Evolutionary conservation across 37 sponge, comb jelly and placozoan species (phyloP), one percentile per base, ranked within the genome.

Genomic region (Geodia barretti): DNA sequence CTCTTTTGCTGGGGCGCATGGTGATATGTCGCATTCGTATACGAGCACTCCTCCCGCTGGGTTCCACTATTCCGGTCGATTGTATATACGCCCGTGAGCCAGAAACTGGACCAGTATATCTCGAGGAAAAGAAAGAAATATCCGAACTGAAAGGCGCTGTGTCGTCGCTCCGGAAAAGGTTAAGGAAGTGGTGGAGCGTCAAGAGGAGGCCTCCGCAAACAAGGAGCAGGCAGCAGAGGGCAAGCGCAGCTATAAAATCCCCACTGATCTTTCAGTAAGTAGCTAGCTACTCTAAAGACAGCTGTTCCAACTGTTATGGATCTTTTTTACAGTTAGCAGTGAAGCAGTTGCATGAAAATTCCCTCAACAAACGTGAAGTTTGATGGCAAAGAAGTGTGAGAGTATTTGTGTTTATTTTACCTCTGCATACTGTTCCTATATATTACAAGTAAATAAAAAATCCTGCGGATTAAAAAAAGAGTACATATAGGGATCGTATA

Each of bases 51-150:
- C 54, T 47, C 54, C 54, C 14, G 54, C 54, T 47, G 7, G 54
- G 11, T 47, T 17, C 54, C 7, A 17, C 54, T 47, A 47, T 14
- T 47, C 54, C 14, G 54, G 54, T 7, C 54, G 54, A 14, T 14
- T 7, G 7, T 47, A 17, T 7, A 47, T 14, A 47, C 54, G 54
- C 14, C 54, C 14, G 54, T 64, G 65, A 64, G 30, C 65, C 65
- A 64, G 30, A 64, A 64, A 64, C n/a, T 71, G 41, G 72, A 71
- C 41, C 72, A 71, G 72, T 47, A 47, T 47, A 47, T 47, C 54
- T 47, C 14, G 54, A 47, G 54, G 54, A 47, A 47, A 47, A 47
- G 54, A 47, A 47, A 47, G 54, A 47, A 47, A 47, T 47, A 47
- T 47, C 54, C 14, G 54, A 47, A 47, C 14, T 47, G 54, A 47